Percentiles rank a stretch among this genome's conserved stretches.
These are phyloP conservation scores for Euclidia mi DNA, from an alignment of 2,888 invertebrate genomes.

Conservation along the genomic window DNA sequence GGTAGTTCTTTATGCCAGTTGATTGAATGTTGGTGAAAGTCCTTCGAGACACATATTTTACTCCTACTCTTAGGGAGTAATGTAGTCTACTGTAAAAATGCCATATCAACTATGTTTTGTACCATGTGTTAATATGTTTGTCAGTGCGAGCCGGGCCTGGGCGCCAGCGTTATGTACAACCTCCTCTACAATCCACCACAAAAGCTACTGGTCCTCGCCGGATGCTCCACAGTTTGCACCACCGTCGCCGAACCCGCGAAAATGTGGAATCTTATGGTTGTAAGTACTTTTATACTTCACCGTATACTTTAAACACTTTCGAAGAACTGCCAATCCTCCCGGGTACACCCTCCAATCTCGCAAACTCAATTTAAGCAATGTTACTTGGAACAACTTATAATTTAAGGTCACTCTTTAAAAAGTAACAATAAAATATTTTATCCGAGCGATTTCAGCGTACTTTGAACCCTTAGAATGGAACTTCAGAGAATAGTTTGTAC, in stretches of 20 bases:
- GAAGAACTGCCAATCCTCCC: slow-evolving; percentile 16
- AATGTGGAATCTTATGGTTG: slow-evolving; percentile 99
- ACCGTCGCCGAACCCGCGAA: slow-evolving; percentile 99
- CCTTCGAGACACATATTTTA: no score
- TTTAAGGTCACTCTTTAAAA: slow-evolving; percentile 33
- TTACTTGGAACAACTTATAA: slow-evolving; percentile 35
- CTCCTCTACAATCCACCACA: slow-evolving; percentile 98
- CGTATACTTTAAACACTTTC: slow-evolving; percentile 12
- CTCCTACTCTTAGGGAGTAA: no score
- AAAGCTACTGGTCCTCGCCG: slow-evolving; percentile 97
- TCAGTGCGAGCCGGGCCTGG: slow-evolving; percentile 99
- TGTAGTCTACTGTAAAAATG: no score
- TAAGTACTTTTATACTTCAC: slow-evolving; percentile 88
- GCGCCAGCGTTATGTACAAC: slow-evolving; percentile 99
- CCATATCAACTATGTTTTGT: no score
- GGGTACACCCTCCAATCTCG: slow-evolving; percentile 13
- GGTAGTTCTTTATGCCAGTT: no score
- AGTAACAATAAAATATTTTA: slow-evolving; percentile 41
- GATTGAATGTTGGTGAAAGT: no score
- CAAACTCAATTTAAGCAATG: slow-evolving; percentile 40
- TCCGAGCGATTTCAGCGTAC: slow-evolving; percentile 35
- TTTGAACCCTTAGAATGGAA: slow-evolving; percentile 24
- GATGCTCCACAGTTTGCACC: slow-evolving; percentile 99
- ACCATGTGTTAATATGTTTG: slow-evolving; percentile 60
- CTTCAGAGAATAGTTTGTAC: slow-evolving; percentile 30